A percentile compares a stretch with the other conserved stretches of the same genome.
phyloP scores from a whole-genome alignment of 2,113 vertebrate species.

The Heterotis niloticus region DNA sequence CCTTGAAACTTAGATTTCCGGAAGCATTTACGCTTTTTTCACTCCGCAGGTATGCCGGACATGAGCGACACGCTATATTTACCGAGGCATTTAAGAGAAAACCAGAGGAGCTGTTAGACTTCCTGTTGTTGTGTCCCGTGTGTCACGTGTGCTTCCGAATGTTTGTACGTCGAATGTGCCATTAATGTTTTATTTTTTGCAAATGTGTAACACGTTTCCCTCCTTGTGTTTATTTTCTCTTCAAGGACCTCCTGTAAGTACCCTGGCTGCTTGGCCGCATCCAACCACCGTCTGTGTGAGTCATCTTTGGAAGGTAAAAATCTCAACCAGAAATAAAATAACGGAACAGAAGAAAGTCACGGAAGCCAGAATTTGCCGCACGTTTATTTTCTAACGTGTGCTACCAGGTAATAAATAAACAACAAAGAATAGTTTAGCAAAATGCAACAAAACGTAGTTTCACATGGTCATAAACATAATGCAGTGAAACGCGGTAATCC shows the following conservation, averaged over 20 bases:
- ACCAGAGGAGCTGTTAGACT: not conserved
- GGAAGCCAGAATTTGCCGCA: not conserved
- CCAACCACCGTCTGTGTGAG: constrained; percentile 27
- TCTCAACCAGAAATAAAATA: not conserved
- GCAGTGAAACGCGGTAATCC: too few relatives aligned
- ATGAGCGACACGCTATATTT: constrained; percentile 21
- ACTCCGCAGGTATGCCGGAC: not conserved
- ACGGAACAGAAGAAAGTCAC: not conserved
- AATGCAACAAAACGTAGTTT: constrained; percentile 2
- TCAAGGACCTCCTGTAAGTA: constrained; percentile 98
- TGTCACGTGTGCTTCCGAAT: constrained; percentile 28
- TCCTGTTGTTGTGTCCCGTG: constrained; percentile 1
- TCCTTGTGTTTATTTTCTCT: constrained; percentile 40
- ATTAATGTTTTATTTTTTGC: constrained; percentile 16
- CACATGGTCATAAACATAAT: not conserved
- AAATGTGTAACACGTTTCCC: constrained; percentile 42
- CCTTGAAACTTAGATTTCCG: constrained; percentile 30
- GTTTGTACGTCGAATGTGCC: constrained; percentile 10
- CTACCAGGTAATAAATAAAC: not conserved
- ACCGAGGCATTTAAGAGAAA: constrained; percentile 14
- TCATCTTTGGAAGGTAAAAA: constrained; percentile 12
- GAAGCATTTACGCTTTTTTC: constrained; percentile 25
- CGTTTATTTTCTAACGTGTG: not conserved
- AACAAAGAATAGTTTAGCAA: not conserved
- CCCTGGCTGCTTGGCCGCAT: constrained; percentile 43